Base-by-base conservation (phyloP, 2,888 invertebrate species). In the Yponomeuta malinellus region DNA sequence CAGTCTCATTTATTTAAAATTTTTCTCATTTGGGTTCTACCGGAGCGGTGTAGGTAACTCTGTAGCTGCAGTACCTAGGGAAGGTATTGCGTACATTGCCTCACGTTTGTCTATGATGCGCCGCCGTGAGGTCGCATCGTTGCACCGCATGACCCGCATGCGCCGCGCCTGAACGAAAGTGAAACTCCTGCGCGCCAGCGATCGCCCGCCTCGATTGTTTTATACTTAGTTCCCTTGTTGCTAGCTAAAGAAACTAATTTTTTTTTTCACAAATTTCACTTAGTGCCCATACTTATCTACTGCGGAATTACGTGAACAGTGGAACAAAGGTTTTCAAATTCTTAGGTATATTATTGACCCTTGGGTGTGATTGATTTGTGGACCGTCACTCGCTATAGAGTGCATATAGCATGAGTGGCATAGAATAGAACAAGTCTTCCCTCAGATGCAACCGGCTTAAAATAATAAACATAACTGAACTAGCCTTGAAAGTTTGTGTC, bases 101-200 rank as follows among this genome's bases (percentile, higher is more conserved):
- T 72, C 72, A 76, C 52, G 31, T 68, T 48, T 12, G 52, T 52
- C 52, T 52, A 76, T 76, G 76, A 76, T 75, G 76, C 75, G 74
- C 71, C 75, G 74, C 71, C 73, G 74, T 76, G 78, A 78, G 78
- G 78, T 76, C 77, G 79, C 78, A 80, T 77, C 80, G 79, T 78
- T 82, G 81, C 79, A 76, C 81, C 80, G 78, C 77, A 48, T 83
- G 83, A 83, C 83, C 84, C 81, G 82, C 81, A 80, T 83, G 80
- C 79, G 79, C 81, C 79, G 65, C 69, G 69, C 48, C 79, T 76
- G 73, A 84, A 84, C 80, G 86, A 88, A 88, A 89, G 88, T 87
- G 88, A 88, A 89, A 86, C 85, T 81, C 52, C 9, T 52, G 67
- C 71, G 33, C 29, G 23, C 29, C 70, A 82, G 81, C 78, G 78